phyloP scores from a whole-genome alignment of 2,888 invertebrate species.

The Euzetes globulus region DNA sequence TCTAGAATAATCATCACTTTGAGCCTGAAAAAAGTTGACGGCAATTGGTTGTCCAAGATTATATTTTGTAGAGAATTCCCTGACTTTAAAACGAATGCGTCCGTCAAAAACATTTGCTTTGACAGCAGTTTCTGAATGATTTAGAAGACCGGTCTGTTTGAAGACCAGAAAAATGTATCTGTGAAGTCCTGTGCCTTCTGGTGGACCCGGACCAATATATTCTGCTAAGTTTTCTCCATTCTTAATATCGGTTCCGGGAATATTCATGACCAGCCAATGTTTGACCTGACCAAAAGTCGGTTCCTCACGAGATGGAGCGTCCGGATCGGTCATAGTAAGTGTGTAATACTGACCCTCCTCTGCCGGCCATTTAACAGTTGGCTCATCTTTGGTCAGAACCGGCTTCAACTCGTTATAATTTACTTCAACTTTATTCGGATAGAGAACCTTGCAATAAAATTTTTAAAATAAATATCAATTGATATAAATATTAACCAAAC shows the following conservation, averaged over 20 bases:
- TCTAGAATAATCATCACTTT: slow-evolving; percentile 26
- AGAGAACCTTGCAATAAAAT: slow-evolving; percentile 29
- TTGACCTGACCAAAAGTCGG: slow-evolving; percentile 50
- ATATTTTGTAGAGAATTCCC: slow-evolving; percentile 36
- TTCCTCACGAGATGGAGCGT: slow-evolving; percentile 50
- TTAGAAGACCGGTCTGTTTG: slow-evolving; percentile 37
- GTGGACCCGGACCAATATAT: slow-evolving; percentile 50
- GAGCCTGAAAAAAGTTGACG: slow-evolving; percentile 30
- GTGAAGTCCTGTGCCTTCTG: slow-evolving; percentile 46
- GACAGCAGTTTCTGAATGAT: slow-evolving; percentile 41
- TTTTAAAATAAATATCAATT: no score
- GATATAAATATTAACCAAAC: no score
- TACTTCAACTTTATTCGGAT: slow-evolving; percentile 36
- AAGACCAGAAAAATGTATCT: slow-evolving; percentile 40
- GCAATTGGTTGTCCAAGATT: slow-evolving; percentile 26
- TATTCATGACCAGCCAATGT: slow-evolving; percentile 51
- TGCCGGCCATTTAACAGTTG: slow-evolving; percentile 30
- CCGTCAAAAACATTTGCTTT: slow-evolving; percentile 48
- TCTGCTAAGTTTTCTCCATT: slow-evolving; percentile 48
- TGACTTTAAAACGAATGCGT: slow-evolving; percentile 47
- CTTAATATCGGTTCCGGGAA: slow-evolving; percentile 47
- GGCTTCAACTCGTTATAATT: slow-evolving; percentile 38
- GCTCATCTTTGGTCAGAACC: slow-evolving; percentile 35
- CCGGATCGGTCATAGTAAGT: slow-evolving; percentile 46
- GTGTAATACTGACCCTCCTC: slow-evolving; percentile 36